A percentile compares a stretch with the other conserved stretches of the same genome.
Conservation (phyloP, 2,888 invertebrate species). For the Dorcus hopei region DNA sequence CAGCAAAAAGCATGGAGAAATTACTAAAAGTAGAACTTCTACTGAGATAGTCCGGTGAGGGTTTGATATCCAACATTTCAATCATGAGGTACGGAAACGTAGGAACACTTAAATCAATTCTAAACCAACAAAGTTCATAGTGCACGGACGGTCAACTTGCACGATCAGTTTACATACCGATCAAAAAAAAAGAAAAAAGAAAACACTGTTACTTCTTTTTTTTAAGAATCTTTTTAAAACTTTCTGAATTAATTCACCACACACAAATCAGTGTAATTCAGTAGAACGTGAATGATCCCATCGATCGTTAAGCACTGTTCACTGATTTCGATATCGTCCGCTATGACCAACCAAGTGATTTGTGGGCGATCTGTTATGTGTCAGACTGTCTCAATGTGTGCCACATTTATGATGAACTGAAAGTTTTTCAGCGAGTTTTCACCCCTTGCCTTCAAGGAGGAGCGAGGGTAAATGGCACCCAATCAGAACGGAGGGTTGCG, state of each 20-base stretch:
- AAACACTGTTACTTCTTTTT: too few species aligned
- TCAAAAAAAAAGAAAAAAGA: too few species aligned
- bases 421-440: conserved; percentile 41
- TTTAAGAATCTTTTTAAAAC: too few species aligned
- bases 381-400: conserved; percentile 38
- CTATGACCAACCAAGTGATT: neutral
- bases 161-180: too few species aligned
- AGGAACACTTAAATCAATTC: too few species aligned
- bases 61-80: conserved; percentile 86
- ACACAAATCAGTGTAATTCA: too few species aligned
- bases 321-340: neutral
- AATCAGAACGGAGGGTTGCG: conserved; percentile 38
- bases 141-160: too few species aligned
- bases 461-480: conserved; percentile 37
- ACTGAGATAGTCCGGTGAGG: conserved; percentile 87
- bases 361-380: conserved; percentile 31
- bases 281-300: too few species aligned
- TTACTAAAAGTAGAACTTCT: conserved; percentile 90
- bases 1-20: conserved; percentile 93
- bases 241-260: too few species aligned
- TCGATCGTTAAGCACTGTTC: neutral
- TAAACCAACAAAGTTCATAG: too few species aligned
- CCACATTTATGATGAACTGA: conserved; percentile 47
- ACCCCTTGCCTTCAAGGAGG: conserved; percentile 35
- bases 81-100: too few species aligned